These are phyloP conservation scores for Popillia japonica DNA, from an alignment of 1,140 invertebrate species.

Conservation along the genomic window DNA sequence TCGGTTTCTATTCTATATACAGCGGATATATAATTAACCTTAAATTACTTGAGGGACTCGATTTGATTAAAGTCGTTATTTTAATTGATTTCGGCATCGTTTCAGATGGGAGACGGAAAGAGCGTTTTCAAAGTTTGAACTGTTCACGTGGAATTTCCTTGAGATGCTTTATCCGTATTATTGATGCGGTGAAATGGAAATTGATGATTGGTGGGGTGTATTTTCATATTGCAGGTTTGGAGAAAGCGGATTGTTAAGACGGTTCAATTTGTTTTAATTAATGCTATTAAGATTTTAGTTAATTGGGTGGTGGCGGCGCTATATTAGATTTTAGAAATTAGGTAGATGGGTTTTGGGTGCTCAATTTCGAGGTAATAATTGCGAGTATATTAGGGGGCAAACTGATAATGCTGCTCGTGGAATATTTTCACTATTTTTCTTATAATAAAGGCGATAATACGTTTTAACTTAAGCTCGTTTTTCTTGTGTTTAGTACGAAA, in stretches of 20 bases:
- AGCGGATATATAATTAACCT: background rate
- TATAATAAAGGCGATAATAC: no score
- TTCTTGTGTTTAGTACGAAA: no score
- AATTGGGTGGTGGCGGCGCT: background rate
- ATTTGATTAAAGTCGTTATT: conserved; percentile 12
- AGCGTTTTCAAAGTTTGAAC: background rate
- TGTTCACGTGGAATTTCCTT: background rate
- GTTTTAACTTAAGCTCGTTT: no score
- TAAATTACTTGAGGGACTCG: background rate
- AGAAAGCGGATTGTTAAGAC: background rate
- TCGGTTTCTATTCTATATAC: conserved; percentile 5
- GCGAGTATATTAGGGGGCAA: no score
- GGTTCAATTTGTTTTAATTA: conserved; percentile 4
- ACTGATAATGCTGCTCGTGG: no score
- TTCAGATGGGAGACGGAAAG: background rate
- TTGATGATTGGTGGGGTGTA: background rate
- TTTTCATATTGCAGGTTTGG: background rate
- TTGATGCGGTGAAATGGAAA: background rate
- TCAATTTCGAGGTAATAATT: no score
- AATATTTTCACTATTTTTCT: no score
- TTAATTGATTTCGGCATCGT: background rate
- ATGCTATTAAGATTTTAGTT: background rate
- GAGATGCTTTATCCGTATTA: background rate
- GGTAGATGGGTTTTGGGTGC: no score
- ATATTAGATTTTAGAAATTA: background rate